A percentile compares a stretch with the other conserved stretches of the same genome.
Conservation (phyloP, 2,797 vertebrate species). For the Scolopax bukidnonensis region DNA sequence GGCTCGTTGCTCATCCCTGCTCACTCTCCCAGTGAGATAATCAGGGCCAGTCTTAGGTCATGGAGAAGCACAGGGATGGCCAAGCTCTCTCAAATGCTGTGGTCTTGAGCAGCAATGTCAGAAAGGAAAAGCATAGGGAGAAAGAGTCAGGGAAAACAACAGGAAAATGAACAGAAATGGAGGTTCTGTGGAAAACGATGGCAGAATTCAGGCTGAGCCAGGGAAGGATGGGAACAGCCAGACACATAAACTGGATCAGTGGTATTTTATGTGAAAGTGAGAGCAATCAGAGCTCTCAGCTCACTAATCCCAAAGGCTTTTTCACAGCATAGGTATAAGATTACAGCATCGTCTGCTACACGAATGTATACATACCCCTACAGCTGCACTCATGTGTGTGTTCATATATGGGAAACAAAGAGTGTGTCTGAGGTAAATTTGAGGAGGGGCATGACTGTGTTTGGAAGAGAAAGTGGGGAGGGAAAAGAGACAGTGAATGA, state of each 20-base stretch:
- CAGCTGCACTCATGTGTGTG: neutral
- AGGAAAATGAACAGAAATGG: neutral
- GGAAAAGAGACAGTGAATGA: conserved; percentile 43
- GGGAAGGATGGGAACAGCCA: neutral
- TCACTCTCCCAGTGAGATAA: neutral
- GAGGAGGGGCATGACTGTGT: neutral
- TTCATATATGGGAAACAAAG: neutral
- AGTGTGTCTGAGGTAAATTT: neutral
- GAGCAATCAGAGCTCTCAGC: conserved; percentile 22
- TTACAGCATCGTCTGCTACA: conserved; percentile 10
- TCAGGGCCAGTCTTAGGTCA: neutral
- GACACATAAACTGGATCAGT: neutral
- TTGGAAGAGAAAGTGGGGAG: neutral
- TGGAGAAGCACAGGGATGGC: neutral
- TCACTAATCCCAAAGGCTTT: conserved; percentile 36
- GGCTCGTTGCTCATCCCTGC: conserved; percentile 30
- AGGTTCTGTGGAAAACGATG: neutral
- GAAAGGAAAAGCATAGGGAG: neutral
- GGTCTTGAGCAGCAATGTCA: neutral
- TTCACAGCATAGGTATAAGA: conserved; percentile 16
- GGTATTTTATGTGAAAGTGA: neutral
- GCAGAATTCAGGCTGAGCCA: neutral
- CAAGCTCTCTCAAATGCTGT: neutral
- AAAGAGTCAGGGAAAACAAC: neutral
- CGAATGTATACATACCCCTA: neutral